Percentiles rank a stretch among this genome's conserved stretches.
Evolutionary conservation across 2,888 invertebrate genomes (phyloP).

Genomic region (Papilio gigon): DNA sequence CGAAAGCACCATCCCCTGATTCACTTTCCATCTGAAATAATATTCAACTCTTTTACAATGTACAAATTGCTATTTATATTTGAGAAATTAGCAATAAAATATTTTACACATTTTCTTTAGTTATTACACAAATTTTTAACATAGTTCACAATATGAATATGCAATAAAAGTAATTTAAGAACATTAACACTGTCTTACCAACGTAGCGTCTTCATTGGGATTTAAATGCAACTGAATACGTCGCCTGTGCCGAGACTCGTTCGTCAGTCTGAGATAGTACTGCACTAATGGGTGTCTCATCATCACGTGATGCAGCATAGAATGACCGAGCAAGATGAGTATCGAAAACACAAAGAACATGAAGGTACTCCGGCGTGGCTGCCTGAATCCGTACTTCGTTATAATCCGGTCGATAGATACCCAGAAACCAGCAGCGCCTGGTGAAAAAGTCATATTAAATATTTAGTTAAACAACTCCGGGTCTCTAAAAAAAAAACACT

Average conservation of each 20-base stretch:
- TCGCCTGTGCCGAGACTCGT: slow-evolving; percentile 87
- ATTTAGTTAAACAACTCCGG: neutral
- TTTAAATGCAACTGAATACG: slow-evolving; percentile 91
- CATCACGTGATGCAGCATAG: slow-evolving; percentile 88
- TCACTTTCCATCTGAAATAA: slow-evolving; percentile 74
- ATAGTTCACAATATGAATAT: slow-evolving; percentile 25
- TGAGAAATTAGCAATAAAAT: no score
- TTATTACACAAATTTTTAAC: neutral
- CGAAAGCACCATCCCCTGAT: slow-evolving; percentile 83
- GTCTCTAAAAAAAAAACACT: no score
- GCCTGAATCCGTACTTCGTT: slow-evolving; percentile 89
- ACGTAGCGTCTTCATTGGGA: slow-evolving; percentile 91
- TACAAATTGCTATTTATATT: neutral
- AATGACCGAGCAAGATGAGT: slow-evolving; percentile 88
- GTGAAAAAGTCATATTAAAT: slow-evolving; percentile 33
- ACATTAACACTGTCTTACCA: slow-evolving; percentile 78
- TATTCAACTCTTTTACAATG: slow-evolving; percentile 28
- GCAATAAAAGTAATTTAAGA: no score
- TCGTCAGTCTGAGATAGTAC: slow-evolving; percentile 89
- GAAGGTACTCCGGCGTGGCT: slow-evolving; percentile 91
- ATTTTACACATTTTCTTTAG: neutral
- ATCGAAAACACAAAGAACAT: slow-evolving; percentile 93
- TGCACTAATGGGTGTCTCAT: slow-evolving; percentile 91
- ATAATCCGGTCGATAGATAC: slow-evolving; percentile 92
- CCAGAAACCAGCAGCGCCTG: slow-evolving; percentile 93